phyloP scores from a whole-genome alignment of 2,113 vertebrate species.

The Tinamus guttatus region DNA sequence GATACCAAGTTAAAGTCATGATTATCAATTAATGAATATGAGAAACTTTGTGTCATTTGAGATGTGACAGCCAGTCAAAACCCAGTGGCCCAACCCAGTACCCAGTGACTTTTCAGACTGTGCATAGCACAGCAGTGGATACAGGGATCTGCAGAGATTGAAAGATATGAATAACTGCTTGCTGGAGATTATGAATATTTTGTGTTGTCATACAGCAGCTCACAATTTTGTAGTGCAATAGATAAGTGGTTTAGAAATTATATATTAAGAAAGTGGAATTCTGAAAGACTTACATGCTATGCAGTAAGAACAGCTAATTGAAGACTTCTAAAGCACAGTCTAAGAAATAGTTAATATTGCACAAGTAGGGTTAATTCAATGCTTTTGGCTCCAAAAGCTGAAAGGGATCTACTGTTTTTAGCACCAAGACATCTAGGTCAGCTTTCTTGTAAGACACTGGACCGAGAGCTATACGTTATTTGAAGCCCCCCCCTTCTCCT shows the following conservation, averaged over 20 bases:
- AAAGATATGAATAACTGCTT: background rate
- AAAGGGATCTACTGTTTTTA: background rate
- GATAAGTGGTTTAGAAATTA: background rate
- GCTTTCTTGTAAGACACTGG: background rate
- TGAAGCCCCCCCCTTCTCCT: background rate
- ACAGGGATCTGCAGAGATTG: background rate
- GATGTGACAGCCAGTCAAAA: background rate
- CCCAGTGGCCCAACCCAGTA: too few species aligned
- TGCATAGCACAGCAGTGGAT: background rate
- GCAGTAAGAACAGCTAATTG: background rate
- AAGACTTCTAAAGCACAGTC: background rate
- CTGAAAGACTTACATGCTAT: background rate
- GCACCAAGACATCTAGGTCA: background rate
- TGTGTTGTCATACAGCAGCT: background rate
- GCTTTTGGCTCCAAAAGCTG: background rate
- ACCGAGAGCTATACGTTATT: background rate
- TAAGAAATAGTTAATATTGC: background rate
- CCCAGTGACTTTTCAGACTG: background rate
- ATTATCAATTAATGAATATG: background rate
- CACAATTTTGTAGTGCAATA: background rate
- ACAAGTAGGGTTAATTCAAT: background rate
- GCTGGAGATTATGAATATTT: background rate
- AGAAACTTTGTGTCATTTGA: background rate
- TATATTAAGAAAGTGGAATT: background rate
- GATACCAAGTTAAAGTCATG: background rate